Base-by-base conservation (phyloP, 2,797 vertebrate genomes). In the Podargus strigoides region DNA sequence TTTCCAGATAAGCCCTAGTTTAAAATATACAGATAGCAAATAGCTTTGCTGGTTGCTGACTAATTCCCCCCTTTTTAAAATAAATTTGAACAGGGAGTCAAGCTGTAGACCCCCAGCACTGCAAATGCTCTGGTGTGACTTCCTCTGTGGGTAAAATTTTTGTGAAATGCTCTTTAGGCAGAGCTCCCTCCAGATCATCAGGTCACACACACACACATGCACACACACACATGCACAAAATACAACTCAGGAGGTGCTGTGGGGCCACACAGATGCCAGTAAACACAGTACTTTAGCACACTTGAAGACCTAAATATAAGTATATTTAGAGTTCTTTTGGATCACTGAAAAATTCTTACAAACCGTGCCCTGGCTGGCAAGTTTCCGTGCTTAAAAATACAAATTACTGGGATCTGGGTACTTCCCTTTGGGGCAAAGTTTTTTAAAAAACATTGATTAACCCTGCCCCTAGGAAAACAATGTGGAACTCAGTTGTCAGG, bases 401-500 rank as follows among this genome's bases (percentile, higher is more conserved):
- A 93, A 84, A 76, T 73, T 75, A 78, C 28, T 86, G 46, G 36
- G 42, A 72, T 63, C 30, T 70, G 32, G 59, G 30, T 70, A 63
- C 15, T 87, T 89, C 68, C 49, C 50, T 85, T 22, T 68, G 62
- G 56, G 70, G 21, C 41, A 91, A 84, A 56, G 18, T 81, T 72
- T 96, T 89, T 59, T 3, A 19, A 80, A 80, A 92, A 90, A 27
- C 28, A 32, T 85, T 78, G 52, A 73, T 96, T 96, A 96, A 88
- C 95, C 93, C 77, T 92, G 49, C 59, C 34, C 20, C 9, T 91
- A 37, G 39, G 85, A 95, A 95, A 96, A 96, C 73, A 93, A 81
- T 81, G 62, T 4, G 7, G 76, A 88, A 78, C 50, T 63, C n/a
- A 52, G 32, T 41, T 95, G 81, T 73, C 82, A 79, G 64, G 53